phyloP scores from a whole-genome alignment of 1,140 invertebrate genomes.

The Eufriesea mexicana region DNA sequence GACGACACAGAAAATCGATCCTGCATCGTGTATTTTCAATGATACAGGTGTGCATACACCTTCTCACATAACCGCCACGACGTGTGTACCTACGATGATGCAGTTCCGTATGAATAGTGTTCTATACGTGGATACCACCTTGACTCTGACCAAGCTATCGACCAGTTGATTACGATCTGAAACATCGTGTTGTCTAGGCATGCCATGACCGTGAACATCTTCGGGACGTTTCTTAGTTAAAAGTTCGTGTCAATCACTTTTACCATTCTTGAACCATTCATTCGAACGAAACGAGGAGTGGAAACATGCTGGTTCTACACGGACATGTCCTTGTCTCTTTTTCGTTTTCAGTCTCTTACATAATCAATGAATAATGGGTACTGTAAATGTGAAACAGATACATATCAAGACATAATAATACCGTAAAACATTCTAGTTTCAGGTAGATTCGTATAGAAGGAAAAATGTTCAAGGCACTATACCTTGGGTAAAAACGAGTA shows the following conservation, averaged over 20 bases:
- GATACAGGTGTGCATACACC: neutral
- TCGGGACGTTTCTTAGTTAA: constrained; percentile 37
- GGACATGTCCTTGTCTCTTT: neutral
- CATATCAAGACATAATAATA: neutral
- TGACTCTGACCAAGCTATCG: constrained; percentile 68
- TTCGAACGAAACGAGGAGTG: neutral
- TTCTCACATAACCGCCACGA: neutral
- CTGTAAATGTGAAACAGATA: neutral
- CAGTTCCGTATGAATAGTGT: constrained; percentile 13
- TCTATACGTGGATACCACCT: constrained; percentile 55
- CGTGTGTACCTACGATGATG: neutral
- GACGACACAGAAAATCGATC: constrained; percentile 9
- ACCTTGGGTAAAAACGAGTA: too few species aligned
- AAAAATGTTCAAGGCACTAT: neutral
- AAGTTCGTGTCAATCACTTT: constrained; percentile 28
- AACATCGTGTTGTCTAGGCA: constrained; percentile 40
- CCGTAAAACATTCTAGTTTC: neutral
- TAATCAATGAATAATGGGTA: neutral
- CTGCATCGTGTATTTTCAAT: neutral
- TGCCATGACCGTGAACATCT: constrained; percentile 59
- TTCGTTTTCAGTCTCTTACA: neutral
- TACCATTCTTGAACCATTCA: neutral
- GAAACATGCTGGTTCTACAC: neutral
- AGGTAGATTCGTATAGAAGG: too few species aligned
- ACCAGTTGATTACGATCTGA: constrained; percentile 68